These are phyloP conservation scores for Plagiodera versicolora DNA, from an alignment of 2,888 invertebrate species.

Conservation along the genomic window DNA sequence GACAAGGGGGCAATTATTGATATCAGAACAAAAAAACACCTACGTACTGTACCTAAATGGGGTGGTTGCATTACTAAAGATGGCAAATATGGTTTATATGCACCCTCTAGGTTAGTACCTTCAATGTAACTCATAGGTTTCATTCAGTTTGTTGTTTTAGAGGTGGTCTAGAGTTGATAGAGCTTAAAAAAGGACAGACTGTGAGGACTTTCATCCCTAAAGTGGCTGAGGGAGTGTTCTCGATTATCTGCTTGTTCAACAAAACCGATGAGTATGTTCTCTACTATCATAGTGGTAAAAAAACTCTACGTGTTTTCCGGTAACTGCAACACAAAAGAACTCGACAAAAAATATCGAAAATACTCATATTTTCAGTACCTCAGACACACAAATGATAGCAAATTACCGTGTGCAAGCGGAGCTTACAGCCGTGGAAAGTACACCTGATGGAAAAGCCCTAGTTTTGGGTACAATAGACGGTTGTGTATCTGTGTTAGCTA, in stretches of 20 bases:
- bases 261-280: slow-evolving; percentile 92
- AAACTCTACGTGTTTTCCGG: slow-evolving; percentile 91
- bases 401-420: slow-evolving; percentile 91
- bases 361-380: slow-evolving; percentile 71
- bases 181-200: slow-evolving; percentile 86
- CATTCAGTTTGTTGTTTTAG: slow-evolving; percentile 53
- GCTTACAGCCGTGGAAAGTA: slow-evolving; percentile 83
- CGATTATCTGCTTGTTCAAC: slow-evolving; percentile 92
- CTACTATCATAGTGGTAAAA: slow-evolving; percentile 94
- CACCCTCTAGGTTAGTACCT: slow-evolving; percentile 68
- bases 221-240: slow-evolving; percentile 96
- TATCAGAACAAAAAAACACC: slow-evolving; percentile 82
- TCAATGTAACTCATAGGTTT: no score
- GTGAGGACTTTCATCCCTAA: slow-evolving; percentile 89
- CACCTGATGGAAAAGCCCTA: slow-evolving; percentile 78
- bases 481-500: slow-evolving; percentile 86
- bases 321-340: slow-evolving; percentile 45
- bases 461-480: slow-evolving; percentile 93
- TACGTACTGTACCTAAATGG: slow-evolving; percentile 90
- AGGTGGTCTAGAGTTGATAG: slow-evolving; percentile 91
- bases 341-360: no score
- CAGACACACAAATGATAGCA: slow-evolving; percentile 89
- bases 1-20: slow-evolving; percentile 92
- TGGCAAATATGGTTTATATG: slow-evolving; percentile 89
- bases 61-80: slow-evolving; percentile 86